Evolutionary conservation across 2,888 invertebrate genomes (phyloP).

Genomic region (Chymomyza amoena): DNA sequence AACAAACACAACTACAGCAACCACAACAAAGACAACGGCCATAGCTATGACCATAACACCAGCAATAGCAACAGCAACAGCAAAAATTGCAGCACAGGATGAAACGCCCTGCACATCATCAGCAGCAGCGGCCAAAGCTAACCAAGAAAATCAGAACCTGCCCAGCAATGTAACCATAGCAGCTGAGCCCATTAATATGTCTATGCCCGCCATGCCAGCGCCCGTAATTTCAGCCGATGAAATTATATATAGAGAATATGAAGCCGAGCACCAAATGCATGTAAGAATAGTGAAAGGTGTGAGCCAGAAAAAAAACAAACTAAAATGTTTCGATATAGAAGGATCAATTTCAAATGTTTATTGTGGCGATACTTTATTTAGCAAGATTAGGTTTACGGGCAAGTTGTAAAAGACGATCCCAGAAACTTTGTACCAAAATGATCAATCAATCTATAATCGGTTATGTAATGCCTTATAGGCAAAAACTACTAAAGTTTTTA

Average conservation of each 20-base stretch:
- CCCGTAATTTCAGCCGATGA: constrained; percentile 62
- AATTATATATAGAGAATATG: constrained; percentile 86
- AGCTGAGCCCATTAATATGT: neutral
- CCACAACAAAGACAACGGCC: constrained; percentile 19
- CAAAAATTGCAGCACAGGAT: too few species aligned
- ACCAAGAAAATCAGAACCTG: neutral
- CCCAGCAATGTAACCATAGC: constrained; percentile 7
- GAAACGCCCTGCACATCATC: constrained; percentile 37
- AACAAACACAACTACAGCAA: constrained; percentile 38
- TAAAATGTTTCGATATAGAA: neutral
- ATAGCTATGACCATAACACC: neutral
- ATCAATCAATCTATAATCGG: too few species aligned
- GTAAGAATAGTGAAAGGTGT: constrained; percentile 48
- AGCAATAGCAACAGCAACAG: too few species aligned
- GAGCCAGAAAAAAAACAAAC: neutral
- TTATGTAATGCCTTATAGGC: too few species aligned
- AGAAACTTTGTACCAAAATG: too few species aligned
- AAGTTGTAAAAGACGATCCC: too few species aligned
- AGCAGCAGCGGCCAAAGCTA: constrained; percentile 27
- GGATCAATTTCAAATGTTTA: too few species aligned
- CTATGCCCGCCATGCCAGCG: constrained; percentile 14
- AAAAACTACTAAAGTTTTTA: too few species aligned
- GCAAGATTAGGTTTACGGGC: too few species aligned
- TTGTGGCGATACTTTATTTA: too few species aligned
- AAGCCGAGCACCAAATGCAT: constrained; percentile 98